phyloP scores from a whole-genome alignment of 1,140 invertebrate genomes.

The Physella acuta region DNA sequence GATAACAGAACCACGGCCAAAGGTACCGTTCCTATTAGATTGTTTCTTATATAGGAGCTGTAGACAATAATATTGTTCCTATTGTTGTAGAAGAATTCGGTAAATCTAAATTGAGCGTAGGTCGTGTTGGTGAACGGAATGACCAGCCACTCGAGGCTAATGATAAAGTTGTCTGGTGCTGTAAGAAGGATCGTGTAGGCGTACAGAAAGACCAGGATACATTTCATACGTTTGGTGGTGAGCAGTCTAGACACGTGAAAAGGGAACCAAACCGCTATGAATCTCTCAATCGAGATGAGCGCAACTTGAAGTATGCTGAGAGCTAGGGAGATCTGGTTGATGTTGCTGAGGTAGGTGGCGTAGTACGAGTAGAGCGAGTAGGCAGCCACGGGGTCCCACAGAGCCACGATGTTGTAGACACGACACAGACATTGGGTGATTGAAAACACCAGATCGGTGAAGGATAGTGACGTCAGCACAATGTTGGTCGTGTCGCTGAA shows the following conservation, averaged over 20 bases:
- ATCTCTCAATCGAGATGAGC: slow-evolving; percentile 3
- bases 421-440: background rate
- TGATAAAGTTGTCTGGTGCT: background rate
- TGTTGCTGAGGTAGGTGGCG: background rate
- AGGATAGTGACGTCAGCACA: background rate
- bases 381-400: background rate
- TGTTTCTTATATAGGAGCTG: no score
- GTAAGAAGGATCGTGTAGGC: background rate
- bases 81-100: background rate
- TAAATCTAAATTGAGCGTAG: background rate
- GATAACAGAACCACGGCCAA: no score
- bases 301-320: background rate
- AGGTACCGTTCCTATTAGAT: no score
- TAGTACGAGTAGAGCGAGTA: no score
- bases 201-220: background rate
- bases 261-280: slow-evolving; percentile 1
- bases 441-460: background rate
- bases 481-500: slow-evolving; percentile 13
- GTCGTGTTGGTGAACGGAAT: background rate
- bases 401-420: background rate
- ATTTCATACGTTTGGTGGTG: background rate
- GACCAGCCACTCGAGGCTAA: background rate
- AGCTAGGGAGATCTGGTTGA: background rate
- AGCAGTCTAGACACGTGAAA: background rate
- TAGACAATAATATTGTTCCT: no score